These are phyloP conservation scores for Dryobotodes eremita DNA, from an alignment of 2,888 invertebrate genomes.

Conservation along the genomic window DNA sequence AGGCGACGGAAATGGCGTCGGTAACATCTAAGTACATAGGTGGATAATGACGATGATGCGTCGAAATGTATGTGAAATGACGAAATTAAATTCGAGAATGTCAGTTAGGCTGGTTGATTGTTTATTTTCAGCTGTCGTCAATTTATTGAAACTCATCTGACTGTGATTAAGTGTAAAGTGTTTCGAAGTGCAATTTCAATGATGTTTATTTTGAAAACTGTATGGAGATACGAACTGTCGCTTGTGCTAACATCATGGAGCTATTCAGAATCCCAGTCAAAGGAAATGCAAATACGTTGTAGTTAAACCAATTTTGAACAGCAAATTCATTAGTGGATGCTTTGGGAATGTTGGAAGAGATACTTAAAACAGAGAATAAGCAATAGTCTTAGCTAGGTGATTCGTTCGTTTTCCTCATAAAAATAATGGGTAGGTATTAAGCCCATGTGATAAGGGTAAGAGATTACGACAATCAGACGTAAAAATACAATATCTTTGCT, in stretches of 20 bases:
- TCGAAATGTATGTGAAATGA: conserved; percentile 3
- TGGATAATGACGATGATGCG: conserved; percentile 1
- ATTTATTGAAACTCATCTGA: neutral
- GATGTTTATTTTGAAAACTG: neutral
- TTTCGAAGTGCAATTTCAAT: neutral
- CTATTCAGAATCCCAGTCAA: neutral
- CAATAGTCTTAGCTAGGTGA: neutral
- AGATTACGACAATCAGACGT: conserved; percentile 9
- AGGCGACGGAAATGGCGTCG: conserved; percentile 23
- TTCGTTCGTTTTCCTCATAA: neutral
- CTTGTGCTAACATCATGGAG: neutral
- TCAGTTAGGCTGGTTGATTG: neutral
- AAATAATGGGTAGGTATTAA: neutral
- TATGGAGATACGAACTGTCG: conserved; percentile 3
- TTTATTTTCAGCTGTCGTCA: conserved; percentile 21
- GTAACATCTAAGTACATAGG: neutral
- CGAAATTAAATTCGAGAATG: conserved; percentile 23
- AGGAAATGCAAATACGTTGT: neutral
- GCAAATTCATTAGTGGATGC: neutral
- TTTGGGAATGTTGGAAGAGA: neutral
- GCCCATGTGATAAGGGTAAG: neutral
- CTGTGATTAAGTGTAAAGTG: neutral
- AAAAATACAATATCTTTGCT: conserved; percentile 14
- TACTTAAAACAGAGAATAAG: conserved; percentile 6
- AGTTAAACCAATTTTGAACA: neutral